Evolutionary conservation across 2,888 invertebrate species (phyloP).

Genomic region (Lasioglossum vierecki): DNA sequence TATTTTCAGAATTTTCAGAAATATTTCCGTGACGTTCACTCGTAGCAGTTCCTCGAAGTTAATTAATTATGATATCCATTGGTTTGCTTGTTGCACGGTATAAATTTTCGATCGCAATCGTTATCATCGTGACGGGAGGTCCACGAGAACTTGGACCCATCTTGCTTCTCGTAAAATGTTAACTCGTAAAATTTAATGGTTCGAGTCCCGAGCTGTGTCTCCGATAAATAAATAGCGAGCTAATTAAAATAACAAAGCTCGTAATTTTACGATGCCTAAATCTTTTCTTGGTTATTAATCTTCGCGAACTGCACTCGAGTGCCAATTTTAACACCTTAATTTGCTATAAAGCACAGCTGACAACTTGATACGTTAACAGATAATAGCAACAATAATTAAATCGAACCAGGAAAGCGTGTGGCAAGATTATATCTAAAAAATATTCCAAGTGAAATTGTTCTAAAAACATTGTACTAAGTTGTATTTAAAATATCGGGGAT

Average conservation of each 20-base stretch:
- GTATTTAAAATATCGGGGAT: not conserved
- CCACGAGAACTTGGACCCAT: constrained; percentile 23
- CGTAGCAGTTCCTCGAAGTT: not conserved
- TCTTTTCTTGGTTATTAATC: not conserved
- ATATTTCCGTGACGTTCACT: not conserved
- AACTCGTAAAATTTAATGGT: constrained; percentile 37
- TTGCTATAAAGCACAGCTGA: not conserved
- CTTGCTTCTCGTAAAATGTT: constrained; percentile 10
- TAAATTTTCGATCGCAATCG: not conserved
- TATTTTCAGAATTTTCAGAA: not conserved
- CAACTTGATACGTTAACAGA: not conserved
- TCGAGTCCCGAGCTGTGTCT: not conserved
- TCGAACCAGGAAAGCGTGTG: not conserved
- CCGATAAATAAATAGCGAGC: not conserved
- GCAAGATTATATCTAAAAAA: not conserved
- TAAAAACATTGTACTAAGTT: not conserved
- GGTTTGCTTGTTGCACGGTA: not conserved
- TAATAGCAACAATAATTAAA: not conserved
- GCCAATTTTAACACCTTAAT: not conserved
- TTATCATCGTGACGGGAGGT: not conserved
- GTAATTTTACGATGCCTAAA: not conserved
- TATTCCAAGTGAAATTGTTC: too few species aligned
- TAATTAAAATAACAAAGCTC: not conserved
- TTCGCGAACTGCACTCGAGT: not conserved
- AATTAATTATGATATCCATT: not conserved